Base-by-base conservation (phyloP, 1,140 invertebrate species). In the Chymomyza costata region DNA sequence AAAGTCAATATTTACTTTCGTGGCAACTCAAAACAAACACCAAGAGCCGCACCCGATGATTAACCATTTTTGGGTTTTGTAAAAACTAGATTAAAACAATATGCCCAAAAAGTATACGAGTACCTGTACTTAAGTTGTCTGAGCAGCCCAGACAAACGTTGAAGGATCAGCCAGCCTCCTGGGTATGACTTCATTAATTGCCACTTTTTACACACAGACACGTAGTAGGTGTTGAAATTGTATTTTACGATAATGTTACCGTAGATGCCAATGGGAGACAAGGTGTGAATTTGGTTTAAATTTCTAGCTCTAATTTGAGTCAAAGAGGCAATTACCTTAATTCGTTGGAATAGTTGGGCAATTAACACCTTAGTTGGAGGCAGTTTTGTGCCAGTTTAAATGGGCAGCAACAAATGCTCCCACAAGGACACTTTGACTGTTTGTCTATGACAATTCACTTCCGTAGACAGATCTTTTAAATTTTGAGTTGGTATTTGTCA, bases 1-100 rank as follows among this genome's bases (percentile, higher is more conserved):
- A 82, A 40, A 76, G 78, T 82, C 76, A 82, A 82, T 82, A 82
- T 82, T 82, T 82, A 69, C 49, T 82, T 82, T 67, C 19, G 39
- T 13, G 18, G 16, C 11, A 45, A 17, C 25, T 10, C n/a, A 30
- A 6, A 19, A 25, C 14, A 47, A n/a, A 21, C n/a, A 15, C 6
- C 11, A 25, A 38, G 11, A 38, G 7, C 21, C 25, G 19, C 43
- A 45, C 34, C 48, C 21, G 32, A 21, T 21, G 43, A 48, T 16
- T 45, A 37, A 13, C 10, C 34, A 25, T 40, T 51, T 60, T 71
- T 63, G 51, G 28, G n/a, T 15, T 31, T 17, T 10, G 15, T 32
- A 19, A 39, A 58, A 63, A 59, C 70, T 78, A 63, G 70, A 76
- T 76, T 76, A 76, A 62, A 78, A 65, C 58, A 74, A 74, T 69